Base-by-base conservation (phyloP, 2,797 vertebrate genomes). In the Phoeniculus purpureus region DNA sequence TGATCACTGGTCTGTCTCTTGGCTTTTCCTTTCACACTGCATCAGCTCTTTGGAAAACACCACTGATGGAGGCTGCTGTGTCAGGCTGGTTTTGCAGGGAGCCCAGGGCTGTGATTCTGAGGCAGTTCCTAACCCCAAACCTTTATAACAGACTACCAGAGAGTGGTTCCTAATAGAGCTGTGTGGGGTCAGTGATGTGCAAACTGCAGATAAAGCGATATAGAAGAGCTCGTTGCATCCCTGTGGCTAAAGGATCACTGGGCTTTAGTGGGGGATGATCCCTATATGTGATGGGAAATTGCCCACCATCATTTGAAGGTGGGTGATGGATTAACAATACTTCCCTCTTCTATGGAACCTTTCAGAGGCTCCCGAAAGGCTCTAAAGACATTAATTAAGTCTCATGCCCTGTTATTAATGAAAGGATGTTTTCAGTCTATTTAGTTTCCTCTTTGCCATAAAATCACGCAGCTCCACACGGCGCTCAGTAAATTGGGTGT, bases 401-500 rank as follows among this genome's bases (percentile, higher is more conserved):
- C 82, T 94, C 59, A 62, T 6, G 51, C 43, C 55, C 47, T 2
- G 1, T 81, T 85, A 89, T 90, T 77, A 94, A 78, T 61, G 59
- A 95, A 94, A 91, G 62, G 92, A 91, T 88, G 88, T 85, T 94
- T 89, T 80, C 93, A 91, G 66, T 51, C 85, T 72, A 6, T 80
- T 87, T 66, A 48, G 70, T 71, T 95, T 87, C 50, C 81, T 85
- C 85, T 61, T 25, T 27, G 58, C 90, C 71, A 56, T 65, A 64
- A 89, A 76, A 82, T 20, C 72, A 88, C 78, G 90, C 66, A 71
- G 60, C 1, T 0, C 50, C 60, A 58, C 19, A 37, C 65, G 19
- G 20, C 54, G 60, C 66, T 14, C 9, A 45, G 0, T 62, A 91
- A 89, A 92, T 16, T 56, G 83, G 81, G 52, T 17, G 37, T 88